Conservation (phyloP, 1,140 invertebrate species). For the Globodera rostochiensis region DNA sequence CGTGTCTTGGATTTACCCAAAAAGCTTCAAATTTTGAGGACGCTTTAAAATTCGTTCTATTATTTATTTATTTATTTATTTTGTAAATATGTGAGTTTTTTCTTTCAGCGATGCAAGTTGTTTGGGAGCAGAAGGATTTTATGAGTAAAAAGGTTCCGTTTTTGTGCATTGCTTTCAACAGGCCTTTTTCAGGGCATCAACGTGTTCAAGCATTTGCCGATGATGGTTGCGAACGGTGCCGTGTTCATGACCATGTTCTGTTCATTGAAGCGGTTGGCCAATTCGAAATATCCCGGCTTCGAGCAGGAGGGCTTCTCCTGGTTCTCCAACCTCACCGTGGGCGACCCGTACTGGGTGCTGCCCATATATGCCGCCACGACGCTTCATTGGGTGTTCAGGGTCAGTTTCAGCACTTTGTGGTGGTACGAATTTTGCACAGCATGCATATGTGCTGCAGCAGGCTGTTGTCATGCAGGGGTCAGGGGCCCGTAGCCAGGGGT, state of each 20-base stretch:
- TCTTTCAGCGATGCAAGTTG: conserved; percentile 55
- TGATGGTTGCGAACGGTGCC: conserved; percentile 53
- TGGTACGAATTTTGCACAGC: too few relatives aligned
- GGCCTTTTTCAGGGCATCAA: conserved; percentile 49
- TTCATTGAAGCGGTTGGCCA: conserved; percentile 57
- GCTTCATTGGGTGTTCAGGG: conserved; percentile 78
- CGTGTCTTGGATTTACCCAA: too few relatives aligned
- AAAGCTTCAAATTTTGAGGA: neutral
- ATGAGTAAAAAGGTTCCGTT: conserved; percentile 30
- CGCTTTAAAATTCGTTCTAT: neutral
- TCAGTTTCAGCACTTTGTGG: conserved; percentile 64
- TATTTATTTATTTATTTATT: neutral
- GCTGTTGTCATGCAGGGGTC: too few relatives aligned
- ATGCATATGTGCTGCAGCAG: too few relatives aligned
- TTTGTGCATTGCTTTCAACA: neutral
- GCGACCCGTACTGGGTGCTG: conserved; percentile 85
- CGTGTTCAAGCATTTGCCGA: conserved; percentile 49
- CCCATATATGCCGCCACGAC: conserved; percentile 83
- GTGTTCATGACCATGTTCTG: conserved; percentile 64
- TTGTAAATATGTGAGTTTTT: neutral
- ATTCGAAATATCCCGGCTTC: conserved; percentile 44
- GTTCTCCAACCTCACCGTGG: conserved; percentile 86
- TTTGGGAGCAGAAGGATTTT: conserved; percentile 61
- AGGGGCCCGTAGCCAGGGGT: too few relatives aligned
- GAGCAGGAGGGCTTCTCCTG: conserved; percentile 84